These are phyloP conservation scores for Rhinopomastus cyanomelas DNA, from an alignment of 2,113 vertebrate species.

Conservation along the genomic window DNA sequence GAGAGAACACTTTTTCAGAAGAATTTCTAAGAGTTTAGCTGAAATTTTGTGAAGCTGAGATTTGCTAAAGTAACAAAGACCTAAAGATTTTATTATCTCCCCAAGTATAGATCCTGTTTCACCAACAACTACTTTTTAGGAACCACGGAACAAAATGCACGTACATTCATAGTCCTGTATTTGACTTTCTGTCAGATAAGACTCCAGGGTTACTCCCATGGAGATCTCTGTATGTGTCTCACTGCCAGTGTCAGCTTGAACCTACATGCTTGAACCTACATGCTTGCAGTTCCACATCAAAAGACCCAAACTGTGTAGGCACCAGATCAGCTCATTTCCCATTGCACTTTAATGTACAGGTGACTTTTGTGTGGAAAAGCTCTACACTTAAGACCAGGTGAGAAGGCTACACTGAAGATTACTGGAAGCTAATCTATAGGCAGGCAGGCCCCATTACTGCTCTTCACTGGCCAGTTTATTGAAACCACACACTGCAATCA, in stretches of 20 bases:
- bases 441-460: rapidly evolving
- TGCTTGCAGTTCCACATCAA: neutral
- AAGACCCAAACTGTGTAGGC: neutral
- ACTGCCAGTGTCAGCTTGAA: neutral
- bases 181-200: too few relatives aligned
- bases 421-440: neutral
- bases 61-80: neutral
- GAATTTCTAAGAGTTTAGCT: neutral
- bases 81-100: rapidly evolving
- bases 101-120: neutral
- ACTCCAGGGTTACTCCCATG: too few relatives aligned
- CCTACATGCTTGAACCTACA: neutral
- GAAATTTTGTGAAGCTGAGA: neutral
- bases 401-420: neutral
- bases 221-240: neutral
- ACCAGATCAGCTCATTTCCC: neutral
- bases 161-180: neutral
- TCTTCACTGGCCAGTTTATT: neutral
- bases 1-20: neutral
- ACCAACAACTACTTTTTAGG: neutral
- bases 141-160: neutral
- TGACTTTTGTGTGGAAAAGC: neutral
- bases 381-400: neutral
- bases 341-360: neutral
- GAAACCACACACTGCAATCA: neutral